Conservation (phyloP, 2,888 invertebrate species). For the Caenorhabditis sp. region DNA sequence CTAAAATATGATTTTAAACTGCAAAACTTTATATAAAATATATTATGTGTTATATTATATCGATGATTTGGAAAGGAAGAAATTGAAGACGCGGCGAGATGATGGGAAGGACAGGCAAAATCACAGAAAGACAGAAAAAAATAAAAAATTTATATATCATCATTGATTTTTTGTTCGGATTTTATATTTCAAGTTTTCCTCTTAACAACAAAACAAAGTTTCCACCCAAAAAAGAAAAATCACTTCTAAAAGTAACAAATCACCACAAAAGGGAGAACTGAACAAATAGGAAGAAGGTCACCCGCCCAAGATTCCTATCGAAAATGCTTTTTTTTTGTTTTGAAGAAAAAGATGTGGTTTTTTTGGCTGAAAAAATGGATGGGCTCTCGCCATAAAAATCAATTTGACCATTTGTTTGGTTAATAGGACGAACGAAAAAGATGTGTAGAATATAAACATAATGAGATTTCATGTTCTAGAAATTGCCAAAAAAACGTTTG, state of each 20-base stretch:
- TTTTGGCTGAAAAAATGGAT: neutral
- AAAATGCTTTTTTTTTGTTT: neutral
- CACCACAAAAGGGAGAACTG: neutral
- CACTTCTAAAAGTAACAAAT: no score
- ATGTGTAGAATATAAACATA: no score
- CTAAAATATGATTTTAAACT: conserved; percentile 5
- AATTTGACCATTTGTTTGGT: neutral
- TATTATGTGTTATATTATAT: neutral
- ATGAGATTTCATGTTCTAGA: no score
- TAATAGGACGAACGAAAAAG: neutral
- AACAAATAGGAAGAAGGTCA: conserved; percentile 1
- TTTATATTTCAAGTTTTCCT: neutral
- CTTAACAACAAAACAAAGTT: no score
- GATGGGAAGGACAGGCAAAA: neutral
- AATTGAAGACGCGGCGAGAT: neutral
- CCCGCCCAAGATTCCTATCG: neutral
- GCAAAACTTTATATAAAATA: neutral
- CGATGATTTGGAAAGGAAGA: neutral
- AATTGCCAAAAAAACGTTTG: no score
- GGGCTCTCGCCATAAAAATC: neutral
- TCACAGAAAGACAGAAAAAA: neutral
- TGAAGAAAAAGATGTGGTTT: neutral
- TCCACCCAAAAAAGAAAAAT: neutral
- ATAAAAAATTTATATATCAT: no score
- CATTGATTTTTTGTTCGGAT: neutral